phyloP scores from a whole-genome alignment of 1,140 invertebrate species.

The Drosophila watanabei region DNA sequence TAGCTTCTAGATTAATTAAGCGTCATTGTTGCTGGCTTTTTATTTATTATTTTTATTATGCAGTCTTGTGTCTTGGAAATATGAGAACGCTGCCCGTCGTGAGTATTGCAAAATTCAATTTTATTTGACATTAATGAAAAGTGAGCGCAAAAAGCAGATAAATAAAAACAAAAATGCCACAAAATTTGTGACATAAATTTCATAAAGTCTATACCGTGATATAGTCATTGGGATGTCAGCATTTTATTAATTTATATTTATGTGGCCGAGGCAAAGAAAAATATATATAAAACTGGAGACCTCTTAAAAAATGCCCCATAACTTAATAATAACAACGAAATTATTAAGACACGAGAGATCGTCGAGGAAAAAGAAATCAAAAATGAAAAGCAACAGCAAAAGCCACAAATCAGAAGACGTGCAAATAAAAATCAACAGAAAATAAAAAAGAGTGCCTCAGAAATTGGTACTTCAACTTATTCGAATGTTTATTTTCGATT shows the following conservation, averaged over 20 bases:
- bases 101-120: conserved; percentile 47
- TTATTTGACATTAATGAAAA: conserved; percentile 71
- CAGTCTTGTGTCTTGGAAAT: conserved; percentile 57
- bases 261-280: conserved; percentile 15
- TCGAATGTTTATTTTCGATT: conserved; percentile 66
- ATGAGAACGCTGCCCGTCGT: conserved; percentile 24
- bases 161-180: conserved; percentile 26
- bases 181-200: conserved; percentile 47
- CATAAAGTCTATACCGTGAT: conserved; percentile 45
- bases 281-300: conserved; percentile 36
- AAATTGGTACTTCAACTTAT: conserved; percentile 72
- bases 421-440: conserved; percentile 2
- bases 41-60: conserved; percentile 52
- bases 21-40: conserved; percentile 33
- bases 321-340: conserved; percentile 60
- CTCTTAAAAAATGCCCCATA: conserved; percentile 65
- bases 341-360: conserved; percentile 34
- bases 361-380: conserved; percentile 24
- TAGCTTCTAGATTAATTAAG: conserved; percentile 73
- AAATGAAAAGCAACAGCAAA: conserved; percentile 38
- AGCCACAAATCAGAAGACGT: conserved; percentile 34
- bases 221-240: conserved; percentile 54
- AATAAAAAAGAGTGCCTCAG: conserved; percentile 34
- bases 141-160: conserved; percentile 28
- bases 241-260: conserved; percentile 59